These are phyloP conservation scores for Montipora capitata DNA, from an alignment of 92 coral and sea anemone genomes.

Conservation along the genomic window DNA sequence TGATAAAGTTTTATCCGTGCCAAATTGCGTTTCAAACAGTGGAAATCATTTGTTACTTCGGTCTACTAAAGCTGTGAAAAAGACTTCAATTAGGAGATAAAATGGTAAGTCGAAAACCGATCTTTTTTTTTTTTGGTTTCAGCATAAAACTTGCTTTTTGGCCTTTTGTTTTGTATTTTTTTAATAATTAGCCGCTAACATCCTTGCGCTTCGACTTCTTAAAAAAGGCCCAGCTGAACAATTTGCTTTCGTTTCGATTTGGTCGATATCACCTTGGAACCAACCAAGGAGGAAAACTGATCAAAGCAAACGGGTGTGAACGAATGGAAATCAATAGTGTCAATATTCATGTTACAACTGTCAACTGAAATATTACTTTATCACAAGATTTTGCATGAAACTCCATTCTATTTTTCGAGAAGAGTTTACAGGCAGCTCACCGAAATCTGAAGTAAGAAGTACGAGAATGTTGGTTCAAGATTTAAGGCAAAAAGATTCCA, in stretches of 20 bases:
- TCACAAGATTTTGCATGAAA: background rate
- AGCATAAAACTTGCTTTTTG: background rate
- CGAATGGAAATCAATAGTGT: background rate
- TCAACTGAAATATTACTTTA: background rate
- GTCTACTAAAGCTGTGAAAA: too few species aligned
- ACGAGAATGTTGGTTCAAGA: too few species aligned
- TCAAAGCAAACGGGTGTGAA: background rate
- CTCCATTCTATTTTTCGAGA: too few species aligned
- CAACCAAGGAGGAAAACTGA: background rate
- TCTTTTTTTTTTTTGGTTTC: background rate
- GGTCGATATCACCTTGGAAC: background rate
- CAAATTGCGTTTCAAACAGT: background rate
- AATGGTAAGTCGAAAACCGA: slow-evolving; percentile 13
- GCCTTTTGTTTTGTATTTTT: background rate
- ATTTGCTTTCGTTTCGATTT: too few species aligned
- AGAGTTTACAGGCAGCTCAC: too few species aligned
- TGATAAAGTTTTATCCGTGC: background rate
- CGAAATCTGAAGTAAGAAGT: too few species aligned
- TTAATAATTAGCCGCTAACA: background rate
- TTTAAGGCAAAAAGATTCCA: too few species aligned
- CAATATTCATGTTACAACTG: background rate
- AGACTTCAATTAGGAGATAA: background rate
- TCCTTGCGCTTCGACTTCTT: background rate
- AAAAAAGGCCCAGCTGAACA: background rate
- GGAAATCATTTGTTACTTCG: background rate